Conservation (phyloP, 2,113 vertebrate species). For the Phainopepla nitens region DNA sequence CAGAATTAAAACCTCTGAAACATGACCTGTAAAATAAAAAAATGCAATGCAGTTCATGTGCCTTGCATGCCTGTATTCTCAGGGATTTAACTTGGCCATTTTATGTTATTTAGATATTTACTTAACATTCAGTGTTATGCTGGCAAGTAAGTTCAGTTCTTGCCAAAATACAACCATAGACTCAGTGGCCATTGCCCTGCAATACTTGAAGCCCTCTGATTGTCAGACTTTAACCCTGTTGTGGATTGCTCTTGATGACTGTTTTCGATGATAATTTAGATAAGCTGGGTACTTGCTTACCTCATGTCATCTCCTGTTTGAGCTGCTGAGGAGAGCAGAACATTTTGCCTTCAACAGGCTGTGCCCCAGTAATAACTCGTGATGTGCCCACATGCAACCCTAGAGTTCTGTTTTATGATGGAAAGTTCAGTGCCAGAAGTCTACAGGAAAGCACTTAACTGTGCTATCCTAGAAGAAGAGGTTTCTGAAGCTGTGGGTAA, state of each 20-base stretch:
- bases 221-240: not conserved
- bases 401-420: not conserved
- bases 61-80: not conserved
- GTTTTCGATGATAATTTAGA: not conserved
- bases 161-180: not conserved
- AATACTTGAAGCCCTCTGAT: not conserved
- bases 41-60: rapidly evolving
- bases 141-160: not conserved
- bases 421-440: not conserved
- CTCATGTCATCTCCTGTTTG: not conserved
- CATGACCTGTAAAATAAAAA: not conserved
- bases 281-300: not conserved
- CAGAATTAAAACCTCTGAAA: not conserved
- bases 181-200: not conserved
- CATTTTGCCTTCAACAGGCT: not conserved
- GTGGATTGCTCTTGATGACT: not conserved
- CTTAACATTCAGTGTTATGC: not conserved
- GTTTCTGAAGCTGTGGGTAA: not conserved
- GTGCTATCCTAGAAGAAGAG: not conserved
- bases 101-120: not conserved
- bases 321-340: not conserved
- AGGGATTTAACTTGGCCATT: not conserved
- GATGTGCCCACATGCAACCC: not conserved
- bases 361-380: not conserved
- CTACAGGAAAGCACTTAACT: not conserved